These are phyloP conservation scores for Lycophotia porphyrea DNA, from an alignment of 2,888 invertebrate genomes.

Conservation along the genomic window DNA sequence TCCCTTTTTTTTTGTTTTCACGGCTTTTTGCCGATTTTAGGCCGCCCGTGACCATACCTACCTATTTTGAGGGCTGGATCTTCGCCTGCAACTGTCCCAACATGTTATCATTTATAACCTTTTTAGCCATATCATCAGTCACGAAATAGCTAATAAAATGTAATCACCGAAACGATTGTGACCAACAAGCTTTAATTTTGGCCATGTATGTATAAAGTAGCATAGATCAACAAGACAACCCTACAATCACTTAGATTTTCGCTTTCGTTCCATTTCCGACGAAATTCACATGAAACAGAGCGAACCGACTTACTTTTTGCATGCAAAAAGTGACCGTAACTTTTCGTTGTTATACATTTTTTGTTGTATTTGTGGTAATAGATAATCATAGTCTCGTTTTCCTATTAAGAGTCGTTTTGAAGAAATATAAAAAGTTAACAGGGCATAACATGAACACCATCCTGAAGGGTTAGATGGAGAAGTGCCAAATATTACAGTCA, in stretches of 20 bases:
- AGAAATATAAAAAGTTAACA: slow-evolving; percentile 4
- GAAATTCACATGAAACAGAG: slow-evolving; percentile 63
- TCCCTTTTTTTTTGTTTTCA: no score
- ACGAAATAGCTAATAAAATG: no score
- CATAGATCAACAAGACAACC: background rate
- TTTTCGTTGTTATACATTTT: slow-evolving; percentile 33
- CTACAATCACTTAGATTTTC: slow-evolving; percentile 49
- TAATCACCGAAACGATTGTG: no score
- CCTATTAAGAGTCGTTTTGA: slow-evolving; percentile 16
- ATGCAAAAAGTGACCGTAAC: slow-evolving; percentile 51
- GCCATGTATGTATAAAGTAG: background rate
- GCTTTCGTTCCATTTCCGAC: slow-evolving; percentile 51
- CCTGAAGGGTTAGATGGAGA: background rate
- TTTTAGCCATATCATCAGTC: background rate
- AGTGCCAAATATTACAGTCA: background rate
- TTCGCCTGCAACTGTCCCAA: no score
- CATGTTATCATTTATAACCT: no score
- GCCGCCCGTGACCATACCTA: no score
- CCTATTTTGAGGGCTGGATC: no score
- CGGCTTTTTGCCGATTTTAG: no score
- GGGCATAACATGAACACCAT: background rate
- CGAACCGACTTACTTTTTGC: slow-evolving; percentile 49
- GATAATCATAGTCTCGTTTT: slow-evolving; percentile 41
- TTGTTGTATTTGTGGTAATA: slow-evolving; percentile 29
- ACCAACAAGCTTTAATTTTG: no score